Percentiles rank a stretch among this genome's conserved stretches.
phyloP scores from a whole-genome alignment of 1,140 invertebrate genomes.

The Drosophila quadrilineata region DNA sequence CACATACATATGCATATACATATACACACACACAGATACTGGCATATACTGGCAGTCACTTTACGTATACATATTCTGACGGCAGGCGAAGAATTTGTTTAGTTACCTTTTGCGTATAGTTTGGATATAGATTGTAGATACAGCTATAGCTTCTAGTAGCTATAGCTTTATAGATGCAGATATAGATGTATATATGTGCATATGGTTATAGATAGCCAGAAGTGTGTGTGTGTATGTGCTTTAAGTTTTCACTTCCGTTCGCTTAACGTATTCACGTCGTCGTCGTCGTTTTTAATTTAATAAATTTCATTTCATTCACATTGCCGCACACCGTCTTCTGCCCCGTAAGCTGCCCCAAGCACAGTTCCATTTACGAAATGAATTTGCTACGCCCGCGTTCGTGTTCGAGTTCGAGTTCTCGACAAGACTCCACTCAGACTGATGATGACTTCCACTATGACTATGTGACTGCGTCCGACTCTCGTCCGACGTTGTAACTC shows the following conservation, averaged over 20 bases:
- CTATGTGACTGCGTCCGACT: conserved; percentile 39
- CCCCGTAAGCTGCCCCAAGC: conserved; percentile 28
- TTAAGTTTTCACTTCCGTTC: conserved; percentile 67
- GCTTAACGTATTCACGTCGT: conserved; percentile 53
- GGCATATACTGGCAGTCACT: conserved; percentile 13
- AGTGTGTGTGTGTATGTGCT: background rate
- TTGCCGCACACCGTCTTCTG: conserved; percentile 25
- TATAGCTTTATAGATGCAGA: conserved; percentile 1
- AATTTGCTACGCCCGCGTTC: conserved; percentile 46
- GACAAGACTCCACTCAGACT: conserved; percentile 25
- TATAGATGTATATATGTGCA: background rate
- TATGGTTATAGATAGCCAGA: background rate
- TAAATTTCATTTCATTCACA: conserved; percentile 69
- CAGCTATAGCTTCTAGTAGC: background rate
- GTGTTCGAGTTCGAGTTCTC: conserved; percentile 10
- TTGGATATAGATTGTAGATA: conserved; percentile 31
- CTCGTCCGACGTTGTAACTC: conserved; percentile 36
- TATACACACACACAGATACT: conserved; percentile 1
- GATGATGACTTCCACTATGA: conserved; percentile 18
- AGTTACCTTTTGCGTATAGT: conserved; percentile 66
- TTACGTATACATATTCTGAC: conserved; percentile 66
- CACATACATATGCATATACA: conserved; percentile 11
- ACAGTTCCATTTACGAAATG: conserved; percentile 58
- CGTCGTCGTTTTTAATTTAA: conserved; percentile 68
- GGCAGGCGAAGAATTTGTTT: conserved; percentile 45